A percentile compares a stretch with the other conserved stretches of the same genome.
Evolutionary conservation across 2,888 invertebrate genomes (phyloP).

Genomic region (Gisinianus flammeolus): DNA sequence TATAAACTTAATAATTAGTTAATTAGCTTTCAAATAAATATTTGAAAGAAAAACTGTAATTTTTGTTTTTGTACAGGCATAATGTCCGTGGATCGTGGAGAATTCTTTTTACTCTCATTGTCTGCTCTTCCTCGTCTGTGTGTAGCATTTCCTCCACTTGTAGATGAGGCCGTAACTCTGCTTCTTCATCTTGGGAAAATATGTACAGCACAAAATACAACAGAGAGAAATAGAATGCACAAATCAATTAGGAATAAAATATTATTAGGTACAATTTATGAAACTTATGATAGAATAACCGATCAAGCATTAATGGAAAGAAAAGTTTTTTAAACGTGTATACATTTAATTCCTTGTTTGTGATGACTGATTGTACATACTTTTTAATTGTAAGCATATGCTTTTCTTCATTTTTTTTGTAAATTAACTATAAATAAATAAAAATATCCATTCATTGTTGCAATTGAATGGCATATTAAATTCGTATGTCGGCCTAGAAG

Average conservation of each 20-base stretch:
- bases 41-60: conserved; percentile 9
- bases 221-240: conserved; percentile 64
- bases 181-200: conserved; percentile 85
- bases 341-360: too few species aligned
- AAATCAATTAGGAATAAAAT: conserved; percentile 56
- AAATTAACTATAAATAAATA: too few species aligned
- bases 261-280: conserved; percentile 52
- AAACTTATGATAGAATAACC: conserved; percentile 45
- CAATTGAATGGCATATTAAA: too few species aligned
- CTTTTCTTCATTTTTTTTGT: too few species aligned
- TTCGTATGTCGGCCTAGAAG: too few species aligned
- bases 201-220: conserved; percentile 81
- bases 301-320: conserved; percentile 4
- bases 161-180: conserved; percentile 85
- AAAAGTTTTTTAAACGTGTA: background rate
- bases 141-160: conserved; percentile 88
- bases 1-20: background rate
- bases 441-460: too few species aligned
- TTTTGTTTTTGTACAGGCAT: conserved; percentile 44
- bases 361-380: too few species aligned
- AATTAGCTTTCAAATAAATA: background rate
- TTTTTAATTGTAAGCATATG: too few species aligned
- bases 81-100: conserved; percentile 70
- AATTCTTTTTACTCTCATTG: conserved; percentile 82
- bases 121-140: conserved; percentile 86